phyloP scores from a whole-genome alignment of 2,888 invertebrate genomes.

The Linnaemya vulpina region DNA sequence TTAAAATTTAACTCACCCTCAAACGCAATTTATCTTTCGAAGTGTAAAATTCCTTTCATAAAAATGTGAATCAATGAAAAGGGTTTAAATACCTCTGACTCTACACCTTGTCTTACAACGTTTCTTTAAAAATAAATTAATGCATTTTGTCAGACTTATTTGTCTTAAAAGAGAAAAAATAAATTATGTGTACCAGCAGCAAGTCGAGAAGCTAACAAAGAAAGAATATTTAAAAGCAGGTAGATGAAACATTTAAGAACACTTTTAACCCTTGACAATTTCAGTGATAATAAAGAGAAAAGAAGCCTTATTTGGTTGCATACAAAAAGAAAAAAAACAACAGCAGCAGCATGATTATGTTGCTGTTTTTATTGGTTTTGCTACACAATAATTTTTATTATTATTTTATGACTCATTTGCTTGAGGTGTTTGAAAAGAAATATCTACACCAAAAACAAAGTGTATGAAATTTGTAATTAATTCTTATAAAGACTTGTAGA shows the following conservation, averaged over 20 bases:
- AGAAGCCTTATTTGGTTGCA: not conserved
- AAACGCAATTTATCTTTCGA: too few species aligned
- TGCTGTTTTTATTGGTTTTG: not conserved
- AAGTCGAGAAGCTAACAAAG: not conserved
- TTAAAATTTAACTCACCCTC: too few species aligned
- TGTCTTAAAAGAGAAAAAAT: not conserved
- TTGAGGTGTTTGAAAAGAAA: conserved; percentile 10
- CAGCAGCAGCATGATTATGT: not conserved
- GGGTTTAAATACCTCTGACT: not conserved
- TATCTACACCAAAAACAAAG: not conserved
- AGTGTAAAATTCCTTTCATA: not conserved
- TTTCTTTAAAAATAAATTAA: not conserved
- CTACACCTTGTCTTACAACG: not conserved
- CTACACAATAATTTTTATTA: conserved; percentile 16
- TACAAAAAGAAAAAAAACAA: too few species aligned
- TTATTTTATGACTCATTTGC: conserved; percentile 11
- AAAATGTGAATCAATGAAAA: not conserved
- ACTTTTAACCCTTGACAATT: conserved; percentile 26
- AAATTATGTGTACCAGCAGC: not conserved
- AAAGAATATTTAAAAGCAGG: conserved; percentile 12
- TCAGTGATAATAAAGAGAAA: not conserved
- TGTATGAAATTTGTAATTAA: not conserved
- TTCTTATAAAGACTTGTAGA: not conserved
- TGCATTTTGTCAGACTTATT: not conserved
- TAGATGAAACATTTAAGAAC: conserved; percentile 6